Evolutionary conservation across 2,113 vertebrate species (phyloP).

Genomic region (Psilopsiagon aurifrons): DNA sequence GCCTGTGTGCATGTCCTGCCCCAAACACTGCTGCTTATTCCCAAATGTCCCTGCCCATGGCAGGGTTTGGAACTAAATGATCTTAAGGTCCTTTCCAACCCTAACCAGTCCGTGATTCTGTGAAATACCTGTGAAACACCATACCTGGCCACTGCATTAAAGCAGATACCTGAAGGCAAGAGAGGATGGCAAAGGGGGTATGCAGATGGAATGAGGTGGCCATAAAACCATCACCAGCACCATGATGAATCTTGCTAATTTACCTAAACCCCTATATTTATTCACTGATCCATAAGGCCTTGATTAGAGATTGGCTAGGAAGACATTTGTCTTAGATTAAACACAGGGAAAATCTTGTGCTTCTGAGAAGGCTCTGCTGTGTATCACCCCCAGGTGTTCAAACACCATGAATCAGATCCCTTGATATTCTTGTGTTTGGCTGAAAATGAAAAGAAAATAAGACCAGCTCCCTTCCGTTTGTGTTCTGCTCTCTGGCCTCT

Average conservation of each 20-base stretch:
- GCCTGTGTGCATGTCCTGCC: fast-evolving
- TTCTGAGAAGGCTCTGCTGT: neutral
- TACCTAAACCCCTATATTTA: neutral
- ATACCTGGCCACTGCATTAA: neutral
- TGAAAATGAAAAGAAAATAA: constrained; percentile 13
- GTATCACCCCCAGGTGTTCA: neutral
- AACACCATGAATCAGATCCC: neutral
- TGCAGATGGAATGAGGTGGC: neutral
- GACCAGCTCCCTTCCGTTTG: neutral
- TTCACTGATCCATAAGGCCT: neutral
- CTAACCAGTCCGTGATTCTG: neutral
- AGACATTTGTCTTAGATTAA: constrained; percentile 7
- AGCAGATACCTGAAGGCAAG: neutral
- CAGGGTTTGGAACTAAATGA: neutral
- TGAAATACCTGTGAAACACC: neutral
- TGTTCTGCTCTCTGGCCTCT: neutral
- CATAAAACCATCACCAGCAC: neutral
- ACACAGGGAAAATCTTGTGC: neutral
- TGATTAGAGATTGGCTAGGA: neutral
- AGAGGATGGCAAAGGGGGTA: neutral
- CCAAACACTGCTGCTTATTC: neutral
- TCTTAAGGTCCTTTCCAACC: neutral
- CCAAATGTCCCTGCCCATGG: neutral
- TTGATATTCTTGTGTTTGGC: neutral
- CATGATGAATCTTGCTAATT: neutral